Evolutionary conservation across 2,888 invertebrate genomes (phyloP).

Genomic region (Mantis religiosa): DNA sequence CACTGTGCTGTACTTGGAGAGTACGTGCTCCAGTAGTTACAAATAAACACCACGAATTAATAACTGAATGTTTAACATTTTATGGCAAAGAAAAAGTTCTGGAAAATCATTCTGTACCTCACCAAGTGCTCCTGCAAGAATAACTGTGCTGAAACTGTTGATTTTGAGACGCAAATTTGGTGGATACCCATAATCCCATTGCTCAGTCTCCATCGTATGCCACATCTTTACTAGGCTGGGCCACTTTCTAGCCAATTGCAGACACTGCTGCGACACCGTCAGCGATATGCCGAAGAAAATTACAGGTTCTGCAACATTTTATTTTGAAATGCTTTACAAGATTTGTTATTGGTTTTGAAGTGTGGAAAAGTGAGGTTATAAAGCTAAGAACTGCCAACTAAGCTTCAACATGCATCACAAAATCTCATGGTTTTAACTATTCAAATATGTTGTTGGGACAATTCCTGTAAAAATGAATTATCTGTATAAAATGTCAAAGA

Average conservation of each 20-base stretch:
- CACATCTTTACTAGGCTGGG: constrained; percentile 47
- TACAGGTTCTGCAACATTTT: constrained; percentile 40
- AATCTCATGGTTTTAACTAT: no score
- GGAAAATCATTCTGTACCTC: background rate
- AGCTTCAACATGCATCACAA: no score
- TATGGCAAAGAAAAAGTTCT: background rate
- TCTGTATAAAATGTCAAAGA: no score
- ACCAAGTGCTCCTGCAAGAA: constrained; percentile 49
- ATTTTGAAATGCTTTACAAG: no score
- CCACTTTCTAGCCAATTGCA: constrained; percentile 53
- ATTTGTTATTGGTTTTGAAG: no score
- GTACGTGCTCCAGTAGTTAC: constrained; percentile 9
- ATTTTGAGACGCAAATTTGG: constrained; percentile 42
- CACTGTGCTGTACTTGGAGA: constrained; percentile 17
- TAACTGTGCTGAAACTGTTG: constrained; percentile 45
- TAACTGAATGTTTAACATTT: background rate
- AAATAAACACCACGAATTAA: background rate
- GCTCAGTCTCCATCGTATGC: constrained; percentile 40
- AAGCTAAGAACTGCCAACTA: no score
- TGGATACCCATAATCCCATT: constrained; percentile 40
- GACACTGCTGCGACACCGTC: constrained; percentile 50
- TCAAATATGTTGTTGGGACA: no score
- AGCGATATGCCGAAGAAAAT: constrained; percentile 56
- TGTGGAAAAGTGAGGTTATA: no score
- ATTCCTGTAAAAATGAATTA: no score